Evolutionary conservation across 2,888 invertebrate species (phyloP), one percentile per base, ranked within the genome.

Genomic region (Syrista parreyssii): DNA sequence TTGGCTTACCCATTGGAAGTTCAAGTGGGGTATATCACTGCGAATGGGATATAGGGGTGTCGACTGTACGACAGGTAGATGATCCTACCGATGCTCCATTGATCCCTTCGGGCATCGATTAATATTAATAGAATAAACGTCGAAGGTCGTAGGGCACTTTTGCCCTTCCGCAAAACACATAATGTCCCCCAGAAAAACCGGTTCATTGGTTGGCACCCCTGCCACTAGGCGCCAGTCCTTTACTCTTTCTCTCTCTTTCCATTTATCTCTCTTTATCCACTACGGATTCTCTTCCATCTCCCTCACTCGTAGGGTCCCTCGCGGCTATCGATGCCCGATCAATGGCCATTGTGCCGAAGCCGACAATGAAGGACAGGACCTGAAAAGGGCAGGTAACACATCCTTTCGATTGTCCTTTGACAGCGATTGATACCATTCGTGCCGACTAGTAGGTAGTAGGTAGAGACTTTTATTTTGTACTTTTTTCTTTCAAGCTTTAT

Each of bases 71-170:
- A 55, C 40, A 55, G 40, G 40, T 55, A 23, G 40, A 55, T 55
- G 23, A 55, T 55, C 40, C 40, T 55, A 23, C 40, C 40, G 40
- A 55, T 55, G 40, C 23, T 55, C 40, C 40, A 32, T 71, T 71
- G 71, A 31, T 31, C 31, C 71, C 71, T 32, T 71, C 32, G 31
- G 71, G 32, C 83, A 89, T 90, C 90, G 90, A 90, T 90, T 90
- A 89, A 90, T 90, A 90, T 90, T 89, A 88, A 90, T 89, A 87
- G 86, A 90, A 88, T 89, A 88, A 89, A 88, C 84, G 88, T 86
- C 86, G 86, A 83, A 87, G 84, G 80, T 81, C 79, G 79, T 81
- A 79, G 81, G 84, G 82, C 71, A 71, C 71, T 32, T 71, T 32
- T 71, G 32, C 32, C 40, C 31, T 86, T 85, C 80, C 79, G 79